These are phyloP conservation scores for Atlantisia rogersi DNA, from an alignment of 2,113 vertebrate genomes.

Conservation along the genomic window DNA sequence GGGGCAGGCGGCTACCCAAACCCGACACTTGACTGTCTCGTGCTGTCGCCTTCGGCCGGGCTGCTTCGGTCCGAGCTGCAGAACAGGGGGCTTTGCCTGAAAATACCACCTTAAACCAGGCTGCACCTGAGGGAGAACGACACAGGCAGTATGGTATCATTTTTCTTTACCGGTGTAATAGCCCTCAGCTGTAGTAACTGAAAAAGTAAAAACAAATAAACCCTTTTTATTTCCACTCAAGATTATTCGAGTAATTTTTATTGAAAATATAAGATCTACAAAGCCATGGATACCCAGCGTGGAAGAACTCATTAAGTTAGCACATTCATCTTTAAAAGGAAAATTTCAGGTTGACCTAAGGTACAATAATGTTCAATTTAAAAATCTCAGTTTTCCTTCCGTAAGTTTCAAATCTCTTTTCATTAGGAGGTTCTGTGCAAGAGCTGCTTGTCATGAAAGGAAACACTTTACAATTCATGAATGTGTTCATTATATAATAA, in stretches of 20 bases:
- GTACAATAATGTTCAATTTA: slow-evolving; percentile 68
- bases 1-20: not conserved
- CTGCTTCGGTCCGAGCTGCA: not conserved
- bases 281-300: slow-evolving; percentile 73
- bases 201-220: slow-evolving; percentile 61
- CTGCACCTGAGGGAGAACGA: not conserved
- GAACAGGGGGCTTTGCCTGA: not conserved
- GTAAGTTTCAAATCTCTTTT: slow-evolving; percentile 62
- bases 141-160: not conserved
- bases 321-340: slow-evolving; percentile 72
- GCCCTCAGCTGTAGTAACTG: slow-evolving; percentile 31
- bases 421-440: slow-evolving; percentile 86
- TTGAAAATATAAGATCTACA: slow-evolving; percentile 78
- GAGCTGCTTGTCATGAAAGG: slow-evolving; percentile 73
- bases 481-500: slow-evolving; percentile 79
- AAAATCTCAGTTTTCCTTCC: slow-evolving; percentile 62
- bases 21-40: fast-evolving
- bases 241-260: slow-evolving; percentile 75
- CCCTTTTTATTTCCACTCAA: slow-evolving; percentile 66
- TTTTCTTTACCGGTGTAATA: not conserved
- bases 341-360: slow-evolving; percentile 68
- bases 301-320: slow-evolving; percentile 76
- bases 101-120: not conserved
- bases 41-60: not conserved
- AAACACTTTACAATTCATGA: slow-evolving; percentile 68